phyloP scores from a whole-genome alignment of 1,140 invertebrate species.

The Oreohelix idahoensis region DNA sequence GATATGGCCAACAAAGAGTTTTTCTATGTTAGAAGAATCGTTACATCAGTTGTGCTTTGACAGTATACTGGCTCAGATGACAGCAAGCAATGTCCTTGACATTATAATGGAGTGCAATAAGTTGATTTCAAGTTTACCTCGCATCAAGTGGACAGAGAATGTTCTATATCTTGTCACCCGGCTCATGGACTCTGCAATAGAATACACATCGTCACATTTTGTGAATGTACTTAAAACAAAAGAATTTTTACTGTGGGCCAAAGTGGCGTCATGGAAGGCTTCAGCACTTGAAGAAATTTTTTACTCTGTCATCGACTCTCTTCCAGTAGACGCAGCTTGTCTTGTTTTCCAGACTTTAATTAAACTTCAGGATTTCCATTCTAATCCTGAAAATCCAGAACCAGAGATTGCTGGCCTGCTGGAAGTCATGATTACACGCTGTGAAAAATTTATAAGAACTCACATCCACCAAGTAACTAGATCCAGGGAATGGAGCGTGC shows the following conservation, averaged over 20 bases:
- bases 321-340: conserved; percentile 50
- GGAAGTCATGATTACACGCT: conserved; percentile 44
- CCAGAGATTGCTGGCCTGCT: conserved; percentile 44
- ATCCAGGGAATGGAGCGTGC: conserved; percentile 47
- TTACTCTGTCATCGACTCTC: conserved; percentile 51
- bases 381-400: conserved; percentile 7
- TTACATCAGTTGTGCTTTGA: conserved; percentile 86
- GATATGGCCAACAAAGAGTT: conserved; percentile 89
- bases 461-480: conserved; percentile 55
- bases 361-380: neutral
- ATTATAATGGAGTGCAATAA: conserved; percentile 56
- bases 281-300: conserved; percentile 53
- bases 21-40: conserved; percentile 85
- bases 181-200: conserved; percentile 57
- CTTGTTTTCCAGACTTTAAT: conserved; percentile 41
- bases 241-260: conserved; percentile 53
- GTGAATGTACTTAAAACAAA: conserved; percentile 49
- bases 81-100: conserved; percentile 55
- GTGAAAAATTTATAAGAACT: conserved; percentile 52
- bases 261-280: conserved; percentile 58
- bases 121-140: conserved; percentile 53
- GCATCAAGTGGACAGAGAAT: conserved; percentile 59
- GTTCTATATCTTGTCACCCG: conserved; percentile 54
- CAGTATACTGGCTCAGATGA: conserved; percentile 79
- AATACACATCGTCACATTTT: conserved; percentile 60